phyloP scores from a whole-genome alignment of 1,140 invertebrate genomes.

The Pomacea maculata region DNA sequence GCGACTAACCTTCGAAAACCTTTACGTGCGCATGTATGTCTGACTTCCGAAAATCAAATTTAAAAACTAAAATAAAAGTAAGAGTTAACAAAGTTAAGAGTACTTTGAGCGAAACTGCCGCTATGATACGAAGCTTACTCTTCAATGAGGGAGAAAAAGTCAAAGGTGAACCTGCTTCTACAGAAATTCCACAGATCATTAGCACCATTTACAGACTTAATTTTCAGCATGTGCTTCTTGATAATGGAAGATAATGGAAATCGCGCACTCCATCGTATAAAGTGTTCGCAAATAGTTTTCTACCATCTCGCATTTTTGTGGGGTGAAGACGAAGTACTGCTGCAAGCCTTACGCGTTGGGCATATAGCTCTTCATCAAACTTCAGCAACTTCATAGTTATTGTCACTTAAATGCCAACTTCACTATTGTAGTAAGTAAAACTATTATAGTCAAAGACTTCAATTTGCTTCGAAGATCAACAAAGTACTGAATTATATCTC shows the following conservation, averaged over 20 bases:
- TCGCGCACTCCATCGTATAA: too few relatives aligned
- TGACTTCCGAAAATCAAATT: too few relatives aligned
- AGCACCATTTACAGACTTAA: neutral
- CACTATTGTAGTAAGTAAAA: neutral
- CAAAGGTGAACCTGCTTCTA: neutral
- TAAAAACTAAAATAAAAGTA: too few relatives aligned
- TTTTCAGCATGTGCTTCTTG: neutral
- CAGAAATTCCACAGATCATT: neutral
- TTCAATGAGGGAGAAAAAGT: neutral
- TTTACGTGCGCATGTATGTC: too few relatives aligned
- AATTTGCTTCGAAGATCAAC: too few relatives aligned
- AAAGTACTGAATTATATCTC: neutral
- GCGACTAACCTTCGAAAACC: too few relatives aligned
- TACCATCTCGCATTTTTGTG: too few relatives aligned
- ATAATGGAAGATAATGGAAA: too few relatives aligned
- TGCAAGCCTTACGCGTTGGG: neutral
- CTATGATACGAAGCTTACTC: too few relatives aligned
- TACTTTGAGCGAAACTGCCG: too few relatives aligned
- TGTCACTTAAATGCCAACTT: neutral
- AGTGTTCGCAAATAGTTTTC: too few relatives aligned
- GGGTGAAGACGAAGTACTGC: neutral
- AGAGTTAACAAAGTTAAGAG: too few relatives aligned
- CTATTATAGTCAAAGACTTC: neutral
- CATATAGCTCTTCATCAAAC: neutral
- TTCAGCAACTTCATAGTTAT: neutral